A percentile compares a stretch with the other conserved stretches of the same genome.
Conservation (phyloP, 2,888 invertebrate species). For the Lepidocyrtoides sp. region DNA sequence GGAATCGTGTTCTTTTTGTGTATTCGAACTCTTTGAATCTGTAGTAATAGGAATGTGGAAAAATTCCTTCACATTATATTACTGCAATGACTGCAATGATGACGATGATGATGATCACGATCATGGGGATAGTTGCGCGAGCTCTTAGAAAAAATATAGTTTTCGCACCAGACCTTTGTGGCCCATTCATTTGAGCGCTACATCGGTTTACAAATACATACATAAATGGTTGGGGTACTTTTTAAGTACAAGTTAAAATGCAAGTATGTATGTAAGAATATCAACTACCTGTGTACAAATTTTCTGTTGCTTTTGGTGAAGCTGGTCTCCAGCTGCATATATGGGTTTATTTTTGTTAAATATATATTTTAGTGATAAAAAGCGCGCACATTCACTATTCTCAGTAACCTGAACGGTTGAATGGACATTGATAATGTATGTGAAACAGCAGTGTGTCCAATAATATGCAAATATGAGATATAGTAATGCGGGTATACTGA, state of each 20-base stretch:
- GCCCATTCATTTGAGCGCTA: no score
- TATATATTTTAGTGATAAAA: no score
- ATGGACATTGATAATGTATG: not conserved
- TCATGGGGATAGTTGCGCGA: slow-evolving; percentile 67
- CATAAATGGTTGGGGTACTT: no score
- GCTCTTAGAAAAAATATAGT: slow-evolving; percentile 55
- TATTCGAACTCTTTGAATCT: not conserved
- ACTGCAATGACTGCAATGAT: no score
- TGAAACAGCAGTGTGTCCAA: not conserved
- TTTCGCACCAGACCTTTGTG: not conserved
- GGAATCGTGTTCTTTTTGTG: not conserved
- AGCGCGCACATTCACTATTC: not conserved
- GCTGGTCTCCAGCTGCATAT: no score
- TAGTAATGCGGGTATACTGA: no score
- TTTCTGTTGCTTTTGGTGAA: no score
- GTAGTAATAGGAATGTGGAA: not conserved
- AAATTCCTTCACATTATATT: slow-evolving; percentile 35
- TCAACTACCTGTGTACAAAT: no score
- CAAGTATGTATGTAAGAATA: no score
- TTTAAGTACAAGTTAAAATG: no score
- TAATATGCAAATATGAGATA: not conserved
- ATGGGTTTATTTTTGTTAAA: no score
- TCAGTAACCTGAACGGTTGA: not conserved
- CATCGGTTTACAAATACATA: no score
- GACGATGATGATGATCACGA: slow-evolving; percentile 58